These are phyloP conservation scores for Nestor notabilis DNA, from an alignment of 2,113 vertebrate species.

Conservation along the genomic window DNA sequence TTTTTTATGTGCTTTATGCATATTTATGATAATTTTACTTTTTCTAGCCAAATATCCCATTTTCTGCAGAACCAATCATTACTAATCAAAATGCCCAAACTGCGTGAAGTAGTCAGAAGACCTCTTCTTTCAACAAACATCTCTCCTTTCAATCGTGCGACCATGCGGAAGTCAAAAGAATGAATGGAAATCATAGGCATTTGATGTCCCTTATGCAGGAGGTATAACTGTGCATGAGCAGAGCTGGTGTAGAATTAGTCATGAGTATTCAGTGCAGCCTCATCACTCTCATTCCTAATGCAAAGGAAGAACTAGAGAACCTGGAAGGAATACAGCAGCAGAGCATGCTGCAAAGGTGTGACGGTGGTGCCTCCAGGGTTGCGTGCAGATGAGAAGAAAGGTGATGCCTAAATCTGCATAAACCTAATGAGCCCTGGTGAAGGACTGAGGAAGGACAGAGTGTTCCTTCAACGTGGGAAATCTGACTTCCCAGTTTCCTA, in stretches of 20 bases:
- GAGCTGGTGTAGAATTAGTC: background rate
- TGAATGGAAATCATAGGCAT: background rate
- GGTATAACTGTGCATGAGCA: background rate
- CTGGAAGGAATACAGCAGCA: background rate
- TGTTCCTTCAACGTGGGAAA: background rate
- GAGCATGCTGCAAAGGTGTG: rapidly evolving
- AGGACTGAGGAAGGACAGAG: background rate
- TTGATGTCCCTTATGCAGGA: background rate
- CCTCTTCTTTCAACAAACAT: background rate
- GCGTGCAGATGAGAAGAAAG: rapidly evolving
- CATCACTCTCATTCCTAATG: background rate
- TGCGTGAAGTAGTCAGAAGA: background rate
- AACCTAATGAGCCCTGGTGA: background rate
- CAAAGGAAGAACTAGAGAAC: background rate
- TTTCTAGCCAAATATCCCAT: background rate
- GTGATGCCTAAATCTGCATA: background rate
- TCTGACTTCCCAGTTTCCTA: background rate
- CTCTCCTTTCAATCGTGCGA: background rate
- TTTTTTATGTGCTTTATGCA: background rate
- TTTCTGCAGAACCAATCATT: background rate
- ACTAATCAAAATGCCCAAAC: background rate
- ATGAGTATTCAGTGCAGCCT: background rate
- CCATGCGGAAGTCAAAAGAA: background rate
- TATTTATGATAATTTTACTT: slow-evolving; percentile 1
- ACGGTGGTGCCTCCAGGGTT: no score